Evolutionary conservation across 1,140 invertebrate genomes (phyloP).

Genomic region (Thaumatotibia leucotreta): DNA sequence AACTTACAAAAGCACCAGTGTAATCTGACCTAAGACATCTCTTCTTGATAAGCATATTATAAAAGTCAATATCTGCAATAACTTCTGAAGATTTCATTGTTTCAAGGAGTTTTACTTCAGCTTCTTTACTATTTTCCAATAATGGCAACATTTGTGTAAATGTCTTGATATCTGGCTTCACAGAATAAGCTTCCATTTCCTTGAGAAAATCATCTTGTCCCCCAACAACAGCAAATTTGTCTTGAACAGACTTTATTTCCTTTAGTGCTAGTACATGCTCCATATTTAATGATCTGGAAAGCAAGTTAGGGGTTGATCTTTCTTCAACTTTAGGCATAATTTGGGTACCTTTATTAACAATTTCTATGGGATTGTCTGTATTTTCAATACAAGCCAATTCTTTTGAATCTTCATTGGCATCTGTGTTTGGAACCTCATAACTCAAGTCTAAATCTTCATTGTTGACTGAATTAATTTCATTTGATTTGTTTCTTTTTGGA

Average conservation of each 20-base stretch:
- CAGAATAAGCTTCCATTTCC: constrained; percentile 81
- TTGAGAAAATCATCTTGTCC: constrained; percentile 85
- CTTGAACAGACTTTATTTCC: constrained; percentile 77
- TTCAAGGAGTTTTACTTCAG: constrained; percentile 82
- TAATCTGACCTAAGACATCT: constrained; percentile 82
- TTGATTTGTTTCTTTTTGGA: neutral
- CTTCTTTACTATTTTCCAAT: constrained; percentile 79
- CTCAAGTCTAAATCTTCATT: neutral
- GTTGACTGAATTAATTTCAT: neutral
- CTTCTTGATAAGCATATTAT: constrained; percentile 91
- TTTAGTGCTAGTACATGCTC: constrained; percentile 77
- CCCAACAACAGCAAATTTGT: constrained; percentile 88
- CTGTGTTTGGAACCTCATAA: constrained; percentile 10
- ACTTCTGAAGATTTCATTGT: constrained; percentile 79
- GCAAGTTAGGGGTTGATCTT: constrained; percentile 76
- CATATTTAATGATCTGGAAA: constrained; percentile 76
- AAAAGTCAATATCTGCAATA: constrained; percentile 87
- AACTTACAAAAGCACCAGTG: constrained; percentile 81
- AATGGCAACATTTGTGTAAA: constrained; percentile 86
- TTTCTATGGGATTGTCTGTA: constrained; percentile 19
- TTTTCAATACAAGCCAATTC: constrained; percentile 18
- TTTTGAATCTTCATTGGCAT: neutral
- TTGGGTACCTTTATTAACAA: constrained; percentile 20
- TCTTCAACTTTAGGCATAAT: constrained; percentile 8
- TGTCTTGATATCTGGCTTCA: constrained; percentile 87